phyloP scores from a whole-genome alignment of 2,888 invertebrate genomes.

The Cantharis nigra region DNA sequence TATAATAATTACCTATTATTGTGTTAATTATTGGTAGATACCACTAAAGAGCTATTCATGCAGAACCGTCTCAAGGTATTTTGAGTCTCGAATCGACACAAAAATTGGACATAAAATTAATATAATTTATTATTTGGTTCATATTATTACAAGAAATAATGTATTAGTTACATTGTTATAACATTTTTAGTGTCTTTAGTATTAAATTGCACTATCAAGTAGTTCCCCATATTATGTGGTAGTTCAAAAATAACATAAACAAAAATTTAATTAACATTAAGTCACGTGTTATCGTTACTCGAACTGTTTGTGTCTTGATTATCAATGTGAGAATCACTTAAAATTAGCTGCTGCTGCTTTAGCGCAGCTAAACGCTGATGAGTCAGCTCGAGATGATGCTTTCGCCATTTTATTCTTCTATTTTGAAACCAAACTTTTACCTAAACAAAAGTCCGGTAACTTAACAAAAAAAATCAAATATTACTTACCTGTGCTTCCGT shows the following conservation, averaged over 20 bases:
- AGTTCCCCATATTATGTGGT: not conserved
- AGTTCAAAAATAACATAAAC: not conserved
- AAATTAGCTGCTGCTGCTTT: slow-evolving; percentile 57
- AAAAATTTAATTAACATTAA: not conserved
- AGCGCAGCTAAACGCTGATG: slow-evolving; percentile 79
- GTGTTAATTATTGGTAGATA: not conserved
- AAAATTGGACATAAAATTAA: not conserved
- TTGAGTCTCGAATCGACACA: not conserved
- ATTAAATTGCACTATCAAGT: not conserved
- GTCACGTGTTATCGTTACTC: slow-evolving; percentile 49
- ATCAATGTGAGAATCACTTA: slow-evolving; percentile 55
- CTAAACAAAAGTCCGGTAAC: slow-evolving; percentile 50
- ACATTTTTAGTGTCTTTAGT: not conserved
- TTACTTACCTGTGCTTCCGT: slow-evolving; percentile 82
- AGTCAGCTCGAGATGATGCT: slow-evolving; percentile 90
- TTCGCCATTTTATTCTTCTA: slow-evolving; percentile 93
- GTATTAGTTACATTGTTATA: slow-evolving; percentile 8
- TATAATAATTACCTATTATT: not conserved
- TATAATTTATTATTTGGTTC: not conserved
- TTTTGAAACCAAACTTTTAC: slow-evolving; percentile 94
- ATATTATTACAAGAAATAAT: slow-evolving; percentile 15
- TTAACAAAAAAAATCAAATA: not conserved
- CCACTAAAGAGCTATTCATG: too few species aligned
- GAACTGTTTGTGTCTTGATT: slow-evolving; percentile 58
- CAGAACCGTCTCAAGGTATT: not conserved